Percentiles rank a stretch among this genome's conserved stretches.
phyloP scores from a whole-genome alignment of 2,113 vertebrate genomes.

The Oncorhynchus kisutch region DNA sequence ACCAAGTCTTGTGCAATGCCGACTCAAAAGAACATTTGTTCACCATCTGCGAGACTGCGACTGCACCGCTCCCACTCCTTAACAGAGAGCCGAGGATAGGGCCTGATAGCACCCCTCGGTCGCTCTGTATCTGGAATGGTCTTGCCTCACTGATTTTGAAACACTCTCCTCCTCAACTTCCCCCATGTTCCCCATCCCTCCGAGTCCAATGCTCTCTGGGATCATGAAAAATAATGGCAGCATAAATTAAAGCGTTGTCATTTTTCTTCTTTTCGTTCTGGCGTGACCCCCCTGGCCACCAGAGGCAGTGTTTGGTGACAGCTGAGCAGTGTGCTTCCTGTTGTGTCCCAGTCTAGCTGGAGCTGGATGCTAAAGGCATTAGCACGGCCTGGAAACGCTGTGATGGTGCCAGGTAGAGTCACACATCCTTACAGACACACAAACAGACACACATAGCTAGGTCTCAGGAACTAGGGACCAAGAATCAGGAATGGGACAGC shows the following conservation, averaged over 20 bases:
- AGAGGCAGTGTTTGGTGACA: slow-evolving; percentile 62
- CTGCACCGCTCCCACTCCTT: slow-evolving; percentile 46
- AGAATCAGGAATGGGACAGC: not conserved
- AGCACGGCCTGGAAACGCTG: slow-evolving; percentile 60
- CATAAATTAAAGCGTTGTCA: slow-evolving; percentile 55
- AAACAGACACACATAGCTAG: slow-evolving; percentile 20
- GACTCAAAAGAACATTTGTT: slow-evolving; percentile 67
- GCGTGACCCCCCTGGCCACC: slow-evolving; percentile 38
- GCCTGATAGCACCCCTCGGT: not conserved
- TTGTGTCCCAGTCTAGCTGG: slow-evolving; percentile 56
- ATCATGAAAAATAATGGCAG: slow-evolving; percentile 62
- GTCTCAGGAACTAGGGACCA: not conserved
- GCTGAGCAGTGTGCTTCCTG: slow-evolving; percentile 67
- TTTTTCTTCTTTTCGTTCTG: slow-evolving; percentile 33
- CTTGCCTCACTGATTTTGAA: slow-evolving; percentile 29
- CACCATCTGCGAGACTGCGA: slow-evolving; percentile 65
- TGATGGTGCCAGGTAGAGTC: slow-evolving; percentile 45
- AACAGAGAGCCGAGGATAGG: slow-evolving; percentile 46
- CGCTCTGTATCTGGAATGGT: slow-evolving; percentile 28
- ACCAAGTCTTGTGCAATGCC: slow-evolving; percentile 58
- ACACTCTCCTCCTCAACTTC: slow-evolving; percentile 11
- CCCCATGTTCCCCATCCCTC: no score
- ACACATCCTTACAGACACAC: slow-evolving; percentile 33
- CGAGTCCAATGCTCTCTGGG: slow-evolving; percentile 25
- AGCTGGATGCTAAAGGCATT: slow-evolving; percentile 67